A percentile compares a stretch with the other conserved stretches of the same genome.
Evolutionary conservation across 2,797 vertebrate genomes (phyloP).

Genomic region (Hyperoplus immaculatus): DNA sequence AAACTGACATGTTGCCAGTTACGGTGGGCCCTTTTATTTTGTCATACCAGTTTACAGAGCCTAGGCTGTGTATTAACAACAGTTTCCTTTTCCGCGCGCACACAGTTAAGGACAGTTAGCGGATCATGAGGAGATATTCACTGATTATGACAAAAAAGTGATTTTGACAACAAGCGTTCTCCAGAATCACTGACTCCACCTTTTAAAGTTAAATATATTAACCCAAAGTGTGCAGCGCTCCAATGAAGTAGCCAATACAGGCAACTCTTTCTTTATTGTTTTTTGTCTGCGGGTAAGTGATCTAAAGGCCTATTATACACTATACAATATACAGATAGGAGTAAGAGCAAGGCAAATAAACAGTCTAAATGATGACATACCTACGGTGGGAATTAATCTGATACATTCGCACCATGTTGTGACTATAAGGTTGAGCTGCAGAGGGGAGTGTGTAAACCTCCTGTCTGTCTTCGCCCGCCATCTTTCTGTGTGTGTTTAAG

Average conservation of each 20-base stretch:
- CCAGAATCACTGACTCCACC: too few relatives aligned
- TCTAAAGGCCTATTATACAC: conserved; percentile 15
- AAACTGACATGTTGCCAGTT: too few relatives aligned
- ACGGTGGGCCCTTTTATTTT: too few relatives aligned
- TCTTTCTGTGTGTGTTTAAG: conserved; percentile 47
- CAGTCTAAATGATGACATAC: conserved; percentile 63
- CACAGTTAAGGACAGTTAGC: too few relatives aligned
- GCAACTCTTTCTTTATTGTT: conserved; percentile 35
- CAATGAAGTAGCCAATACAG: conserved; percentile 32
- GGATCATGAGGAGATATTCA: too few relatives aligned
- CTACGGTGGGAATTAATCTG: conserved; percentile 55
- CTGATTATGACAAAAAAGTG: too few relatives aligned
- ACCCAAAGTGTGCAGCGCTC: conserved; percentile 15
- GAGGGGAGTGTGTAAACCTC: conserved; percentile 73
- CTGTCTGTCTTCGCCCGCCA: conserved; percentile 36
- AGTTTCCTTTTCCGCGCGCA: too few relatives aligned
- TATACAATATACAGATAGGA: conserved; percentile 14
- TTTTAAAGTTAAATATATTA: too few relatives aligned
- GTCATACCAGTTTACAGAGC: too few relatives aligned
- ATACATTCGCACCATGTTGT: conserved; percentile 58
- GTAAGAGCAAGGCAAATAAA: conserved; percentile 65
- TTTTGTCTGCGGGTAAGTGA: conserved; percentile 26
- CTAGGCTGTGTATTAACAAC: too few relatives aligned
- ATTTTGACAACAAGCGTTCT: too few relatives aligned
- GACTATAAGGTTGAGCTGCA: conserved; percentile 60